Evolutionary conservation across 2,797 vertebrate genomes (phyloP).

Genomic region (Gouania willdenowi): DNA sequence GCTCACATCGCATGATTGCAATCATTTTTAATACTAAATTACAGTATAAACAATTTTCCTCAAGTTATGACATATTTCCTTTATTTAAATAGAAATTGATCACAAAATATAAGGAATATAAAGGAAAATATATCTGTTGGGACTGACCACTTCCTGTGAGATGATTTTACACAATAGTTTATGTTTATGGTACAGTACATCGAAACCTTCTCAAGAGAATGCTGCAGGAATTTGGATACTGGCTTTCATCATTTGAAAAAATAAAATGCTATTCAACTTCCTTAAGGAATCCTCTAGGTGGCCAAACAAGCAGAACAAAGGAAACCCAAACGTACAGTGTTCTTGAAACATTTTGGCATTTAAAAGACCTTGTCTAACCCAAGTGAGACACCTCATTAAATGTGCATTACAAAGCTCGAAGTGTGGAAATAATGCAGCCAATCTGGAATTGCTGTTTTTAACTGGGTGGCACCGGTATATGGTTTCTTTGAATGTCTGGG

Average conservation of each 20-base stretch:
- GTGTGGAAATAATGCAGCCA: slow-evolving; percentile 44
- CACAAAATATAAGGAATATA: too few relatives aligned
- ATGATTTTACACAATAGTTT: slow-evolving; percentile 6
- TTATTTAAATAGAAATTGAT: too few relatives aligned
- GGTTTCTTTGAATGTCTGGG: slow-evolving; percentile 33
- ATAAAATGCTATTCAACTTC: slow-evolving; percentile 26
- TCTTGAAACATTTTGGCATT: slow-evolving; percentile 32
- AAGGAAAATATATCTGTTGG: too few relatives aligned
- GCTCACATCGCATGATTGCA: too few relatives aligned
- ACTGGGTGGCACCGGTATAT: slow-evolving; percentile 35
- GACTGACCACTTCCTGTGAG: slow-evolving; percentile 20
- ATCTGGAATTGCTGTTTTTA: slow-evolving; percentile 54
- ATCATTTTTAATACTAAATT: too few relatives aligned
- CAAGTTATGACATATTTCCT: too few relatives aligned
- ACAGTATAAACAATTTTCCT: too few relatives aligned
- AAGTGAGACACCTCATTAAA: slow-evolving; percentile 57
- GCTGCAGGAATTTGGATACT: slow-evolving; percentile 18
- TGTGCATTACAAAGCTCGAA: slow-evolving; percentile 50
- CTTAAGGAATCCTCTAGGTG: slow-evolving; percentile 28
- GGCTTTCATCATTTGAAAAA: too few relatives aligned
- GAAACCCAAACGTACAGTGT: slow-evolving; percentile 19
- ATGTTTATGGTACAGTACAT: slow-evolving; percentile 43
- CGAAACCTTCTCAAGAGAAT: slow-evolving; percentile 33
- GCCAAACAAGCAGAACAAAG: slow-evolving; percentile 34
- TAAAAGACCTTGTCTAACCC: slow-evolving; percentile 31